Conservation (phyloP, 2,888 invertebrate genomes). For the Drosophila hamatofila region DNA sequence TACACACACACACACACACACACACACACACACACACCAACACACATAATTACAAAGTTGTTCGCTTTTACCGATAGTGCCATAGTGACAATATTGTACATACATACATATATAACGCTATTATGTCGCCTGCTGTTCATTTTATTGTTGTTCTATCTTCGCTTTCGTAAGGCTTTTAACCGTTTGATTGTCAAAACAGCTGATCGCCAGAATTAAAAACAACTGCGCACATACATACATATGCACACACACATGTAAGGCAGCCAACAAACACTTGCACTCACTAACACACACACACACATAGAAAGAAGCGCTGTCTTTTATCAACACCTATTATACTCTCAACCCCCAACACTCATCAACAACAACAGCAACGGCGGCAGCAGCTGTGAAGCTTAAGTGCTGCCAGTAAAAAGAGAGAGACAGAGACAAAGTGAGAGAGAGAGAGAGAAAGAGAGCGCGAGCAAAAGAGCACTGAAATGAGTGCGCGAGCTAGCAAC, state of each 20-base stretch:
- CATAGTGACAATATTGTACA: slow-evolving; percentile 3
- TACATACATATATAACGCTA: slow-evolving; percentile 7
- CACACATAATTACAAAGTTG: slow-evolving; percentile 27
- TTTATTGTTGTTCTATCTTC: slow-evolving; percentile 25
- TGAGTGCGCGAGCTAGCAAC: slow-evolving; percentile 29
- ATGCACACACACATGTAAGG: slow-evolving; percentile 12
- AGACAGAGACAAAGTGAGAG: neutral
- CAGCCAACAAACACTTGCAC: slow-evolving; percentile 20
- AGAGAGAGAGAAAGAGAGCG: neutral
- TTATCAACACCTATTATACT: slow-evolving; percentile 41
- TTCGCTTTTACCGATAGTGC: slow-evolving; percentile 4
- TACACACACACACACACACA: slow-evolving; percentile 13
- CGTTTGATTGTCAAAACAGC: slow-evolving; percentile 68
- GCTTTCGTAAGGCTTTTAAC: slow-evolving; percentile 53
- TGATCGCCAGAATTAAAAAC: slow-evolving; percentile 67
- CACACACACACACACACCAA: slow-evolving; percentile 8
- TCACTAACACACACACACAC: slow-evolving; percentile 9
- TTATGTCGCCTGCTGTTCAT: slow-evolving; percentile 11
- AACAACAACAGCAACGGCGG: neutral
- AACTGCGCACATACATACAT: slow-evolving; percentile 66
- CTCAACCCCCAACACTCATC: slow-evolving; percentile 13
- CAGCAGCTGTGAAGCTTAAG: slow-evolving; percentile 27
- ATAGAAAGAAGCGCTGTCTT: slow-evolving; percentile 37
- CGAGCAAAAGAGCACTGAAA: neutral
- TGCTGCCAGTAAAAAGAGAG: neutral